phyloP scores from a whole-genome alignment of 2,113 vertebrate genomes.

The Spilogale gracilis region DNA sequence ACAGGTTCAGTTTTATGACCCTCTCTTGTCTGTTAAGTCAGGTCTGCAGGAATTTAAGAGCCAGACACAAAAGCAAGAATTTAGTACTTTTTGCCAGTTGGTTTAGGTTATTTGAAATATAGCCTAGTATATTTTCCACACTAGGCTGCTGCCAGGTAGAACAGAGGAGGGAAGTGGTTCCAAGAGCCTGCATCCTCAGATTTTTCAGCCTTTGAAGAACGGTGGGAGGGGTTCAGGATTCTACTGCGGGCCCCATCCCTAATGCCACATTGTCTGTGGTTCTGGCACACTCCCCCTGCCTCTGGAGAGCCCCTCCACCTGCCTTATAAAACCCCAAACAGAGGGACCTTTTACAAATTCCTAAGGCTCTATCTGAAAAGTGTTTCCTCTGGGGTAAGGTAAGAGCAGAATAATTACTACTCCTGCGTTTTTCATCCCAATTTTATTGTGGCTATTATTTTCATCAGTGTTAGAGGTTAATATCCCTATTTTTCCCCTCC shows the following conservation, averaged over 20 bases:
- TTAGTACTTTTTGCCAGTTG: conserved; percentile 60
- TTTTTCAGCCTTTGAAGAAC: neutral
- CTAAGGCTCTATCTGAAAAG: conserved; percentile 71
- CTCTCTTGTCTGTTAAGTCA: conserved; percentile 78
- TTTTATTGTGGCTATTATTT: conserved; percentile 91
- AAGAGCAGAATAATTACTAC: conserved; percentile 85
- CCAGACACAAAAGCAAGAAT: conserved; percentile 79
- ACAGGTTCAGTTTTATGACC: conserved; percentile 80
- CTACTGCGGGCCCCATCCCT: neutral
- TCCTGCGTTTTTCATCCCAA: conserved; percentile 80
- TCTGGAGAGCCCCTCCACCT: conserved; percentile 58
- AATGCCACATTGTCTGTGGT: neutral
- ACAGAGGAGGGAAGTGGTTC: conserved; percentile 47
- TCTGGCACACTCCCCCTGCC: neutral
- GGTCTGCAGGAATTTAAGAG: conserved; percentile 84
- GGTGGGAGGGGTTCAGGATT: neutral
- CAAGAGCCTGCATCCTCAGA: neutral
- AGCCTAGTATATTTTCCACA: conserved; percentile 74
- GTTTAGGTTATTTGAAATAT: conserved; percentile 80
- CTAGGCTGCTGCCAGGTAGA: conserved; percentile 72
- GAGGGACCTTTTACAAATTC: conserved; percentile 36
- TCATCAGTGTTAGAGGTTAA: conserved; percentile 90
- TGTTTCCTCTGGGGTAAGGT: conserved; percentile 77
- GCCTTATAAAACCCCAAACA: conserved; percentile 38
- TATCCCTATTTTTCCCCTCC: conserved; percentile 89